Conservation (phyloP, 1,140 invertebrate genomes). For the Magallana gigas region DNA sequence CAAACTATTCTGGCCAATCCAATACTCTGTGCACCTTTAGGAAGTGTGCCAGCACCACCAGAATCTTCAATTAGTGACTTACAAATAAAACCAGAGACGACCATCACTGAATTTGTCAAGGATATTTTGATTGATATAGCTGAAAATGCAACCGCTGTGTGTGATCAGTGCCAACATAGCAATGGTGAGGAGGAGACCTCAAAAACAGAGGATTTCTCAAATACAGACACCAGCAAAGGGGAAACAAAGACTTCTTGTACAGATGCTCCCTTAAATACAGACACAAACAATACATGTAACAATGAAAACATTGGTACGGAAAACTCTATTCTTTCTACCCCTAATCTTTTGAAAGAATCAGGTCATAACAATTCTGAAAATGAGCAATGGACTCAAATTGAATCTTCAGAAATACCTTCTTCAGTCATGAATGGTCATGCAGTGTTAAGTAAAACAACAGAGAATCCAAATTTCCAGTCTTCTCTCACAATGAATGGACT, state of each 20-base stretch:
- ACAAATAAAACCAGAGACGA: not conserved
- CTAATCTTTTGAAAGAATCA: constrained; percentile 38
- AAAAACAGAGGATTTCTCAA: not conserved
- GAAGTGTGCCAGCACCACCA: not conserved
- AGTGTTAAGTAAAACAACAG: constrained; percentile 48
- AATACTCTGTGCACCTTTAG: constrained; percentile 25
- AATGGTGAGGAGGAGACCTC: not conserved
- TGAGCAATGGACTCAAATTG: constrained; percentile 55
- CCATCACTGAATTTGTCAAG: not conserved
- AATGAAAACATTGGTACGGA: not conserved
- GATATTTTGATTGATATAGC: not conserved
- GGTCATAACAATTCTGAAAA: constrained; percentile 50
- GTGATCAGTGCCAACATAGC: constrained; percentile 6
- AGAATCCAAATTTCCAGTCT: constrained; percentile 74
- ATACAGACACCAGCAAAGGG: not conserved
- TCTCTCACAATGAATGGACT: constrained; percentile 75
- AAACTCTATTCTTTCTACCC: not conserved
- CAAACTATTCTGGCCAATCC: constrained; percentile 14
- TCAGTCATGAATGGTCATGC: constrained; percentile 47
- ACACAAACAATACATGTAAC: not conserved
- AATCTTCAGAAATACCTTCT: constrained; percentile 30
- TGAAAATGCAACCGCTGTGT: not conserved
- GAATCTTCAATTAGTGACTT: not conserved
- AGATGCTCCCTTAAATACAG: not conserved
- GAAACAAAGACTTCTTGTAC: not conserved